Evolutionary conservation across 2,888 invertebrate species (phyloP).

Genomic region (Listrodromus nycthemerus): DNA sequence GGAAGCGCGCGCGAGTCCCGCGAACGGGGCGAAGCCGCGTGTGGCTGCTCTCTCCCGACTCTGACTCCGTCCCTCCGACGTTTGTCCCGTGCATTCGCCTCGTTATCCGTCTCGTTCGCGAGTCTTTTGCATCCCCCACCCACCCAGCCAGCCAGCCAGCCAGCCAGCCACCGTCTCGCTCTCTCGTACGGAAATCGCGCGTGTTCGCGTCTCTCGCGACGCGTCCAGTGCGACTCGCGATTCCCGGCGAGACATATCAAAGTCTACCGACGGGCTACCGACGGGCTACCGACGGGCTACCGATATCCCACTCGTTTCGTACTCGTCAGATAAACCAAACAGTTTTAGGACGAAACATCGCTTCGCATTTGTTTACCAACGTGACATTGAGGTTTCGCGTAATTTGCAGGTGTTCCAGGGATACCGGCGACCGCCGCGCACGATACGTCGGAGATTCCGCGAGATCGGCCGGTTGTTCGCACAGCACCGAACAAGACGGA

Average conservation of each 20-base stretch:
- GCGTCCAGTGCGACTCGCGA: slow-evolving; percentile 68
- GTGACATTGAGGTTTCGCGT: slow-evolving; percentile 1
- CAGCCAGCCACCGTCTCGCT: slow-evolving; percentile 14
- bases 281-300: slow-evolving; percentile 33
- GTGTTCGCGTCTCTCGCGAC: slow-evolving; percentile 66
- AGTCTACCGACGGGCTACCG: slow-evolving; percentile 35
- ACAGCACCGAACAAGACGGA: not conserved
- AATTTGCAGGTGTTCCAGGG: slow-evolving; percentile 34
- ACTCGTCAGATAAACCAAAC: slow-evolving; percentile 3
- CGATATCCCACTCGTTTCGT: not conserved
- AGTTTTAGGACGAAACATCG: not conserved
- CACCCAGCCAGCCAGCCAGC: too few species aligned
- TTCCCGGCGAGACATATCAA: slow-evolving; percentile 66
- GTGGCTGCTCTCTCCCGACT: slow-evolving; percentile 66
- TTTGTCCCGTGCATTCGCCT: slow-evolving; percentile 56
- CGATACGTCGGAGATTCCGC: not conserved
- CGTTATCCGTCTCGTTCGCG: slow-evolving; percentile 40
- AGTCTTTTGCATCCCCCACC: too few species aligned
- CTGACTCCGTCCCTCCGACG: slow-evolving; percentile 60
- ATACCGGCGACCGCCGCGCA: slow-evolving; percentile 15
- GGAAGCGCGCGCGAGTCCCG: slow-evolving; percentile 76
- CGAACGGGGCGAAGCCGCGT: slow-evolving; percentile 77
- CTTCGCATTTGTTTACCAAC: not conserved
- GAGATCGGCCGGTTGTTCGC: slow-evolving; percentile 3
- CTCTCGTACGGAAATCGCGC: slow-evolving; percentile 61